Percentiles rank a stretch among this genome's conserved stretches.
Conservation (phyloP, 2,797 vertebrate species). For the Malurus splendens region DNA sequence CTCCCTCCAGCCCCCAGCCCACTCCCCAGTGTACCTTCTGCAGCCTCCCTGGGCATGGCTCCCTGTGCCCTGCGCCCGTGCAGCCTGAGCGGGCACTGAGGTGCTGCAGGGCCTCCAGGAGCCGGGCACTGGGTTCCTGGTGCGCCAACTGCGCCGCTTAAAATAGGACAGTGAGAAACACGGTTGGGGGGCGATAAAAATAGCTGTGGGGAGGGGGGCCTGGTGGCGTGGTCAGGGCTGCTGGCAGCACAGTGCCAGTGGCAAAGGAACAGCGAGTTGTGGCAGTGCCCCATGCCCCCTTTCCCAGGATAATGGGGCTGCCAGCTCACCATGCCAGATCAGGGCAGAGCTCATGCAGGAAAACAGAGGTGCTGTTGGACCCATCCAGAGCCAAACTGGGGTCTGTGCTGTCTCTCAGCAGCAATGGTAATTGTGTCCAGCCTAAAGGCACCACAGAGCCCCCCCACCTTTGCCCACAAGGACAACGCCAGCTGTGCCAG, state of each 20-base stretch:
- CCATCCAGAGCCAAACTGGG: background rate
- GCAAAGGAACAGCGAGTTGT: background rate
- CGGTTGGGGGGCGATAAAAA: background rate
- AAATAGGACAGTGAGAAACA: slow-evolving; percentile 71
- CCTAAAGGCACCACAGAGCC: background rate
- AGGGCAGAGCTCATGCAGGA: background rate
- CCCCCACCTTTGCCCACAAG: background rate
- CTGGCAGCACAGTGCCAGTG: background rate
- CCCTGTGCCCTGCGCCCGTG: background rate
- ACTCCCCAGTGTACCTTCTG: slow-evolving; percentile 66
- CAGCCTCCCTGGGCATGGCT: slow-evolving; percentile 67
- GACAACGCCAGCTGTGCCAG: background rate
- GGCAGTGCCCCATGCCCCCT: fast-evolving
- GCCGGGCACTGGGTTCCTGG: slow-evolving; percentile 26
- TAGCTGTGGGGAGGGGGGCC: slow-evolving; percentile 3
- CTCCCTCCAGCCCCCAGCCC: background rate
- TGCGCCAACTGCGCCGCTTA: slow-evolving; percentile 52
- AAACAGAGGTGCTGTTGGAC: background rate
- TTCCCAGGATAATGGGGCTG: background rate
- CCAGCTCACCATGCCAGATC: background rate
- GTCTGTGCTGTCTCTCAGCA: background rate
- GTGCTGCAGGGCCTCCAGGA: slow-evolving; percentile 5
- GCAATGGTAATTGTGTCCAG: background rate
- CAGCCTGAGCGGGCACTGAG: background rate
- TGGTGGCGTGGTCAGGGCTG: background rate